phyloP scores from a whole-genome alignment of 2,888 invertebrate genomes.

The Apodemia duryi region DNA sequence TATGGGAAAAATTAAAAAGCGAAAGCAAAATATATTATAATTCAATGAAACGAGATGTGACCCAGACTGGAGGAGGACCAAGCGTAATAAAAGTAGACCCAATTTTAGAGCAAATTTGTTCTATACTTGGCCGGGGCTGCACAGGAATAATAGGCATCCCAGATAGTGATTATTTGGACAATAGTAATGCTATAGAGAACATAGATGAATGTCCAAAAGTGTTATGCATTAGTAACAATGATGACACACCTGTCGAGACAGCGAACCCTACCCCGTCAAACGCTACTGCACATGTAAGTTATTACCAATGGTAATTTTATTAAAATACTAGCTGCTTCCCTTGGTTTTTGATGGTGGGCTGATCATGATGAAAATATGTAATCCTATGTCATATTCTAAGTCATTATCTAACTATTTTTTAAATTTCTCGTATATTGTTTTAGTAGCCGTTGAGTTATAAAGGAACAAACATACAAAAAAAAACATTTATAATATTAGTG shows the following conservation, averaged over 20 bases:
- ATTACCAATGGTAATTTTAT: constrained; percentile 3
- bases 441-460: no score
- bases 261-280: neutral
- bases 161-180: neutral
- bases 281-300: neutral
- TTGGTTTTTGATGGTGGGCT: no score
- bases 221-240: neutral
- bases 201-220: neutral
- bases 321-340: neutral
- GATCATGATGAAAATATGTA: no score
- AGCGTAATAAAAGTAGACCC: neutral
- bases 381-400: no score
- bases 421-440: no score
- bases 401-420: no score
- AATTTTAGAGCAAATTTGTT: neutral
- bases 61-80: neutral
- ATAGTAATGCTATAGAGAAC: neutral
- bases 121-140: neutral
- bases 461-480: neutral
- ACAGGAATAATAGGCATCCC: neutral
- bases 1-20: constrained; percentile 20
- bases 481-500: neutral
- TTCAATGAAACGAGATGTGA: neutral
- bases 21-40: constrained; percentile 18
- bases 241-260: neutral